These are phyloP conservation scores for Esox lucius DNA, from an alignment of 2,797 vertebrate genomes.

Conservation along the genomic window DNA sequence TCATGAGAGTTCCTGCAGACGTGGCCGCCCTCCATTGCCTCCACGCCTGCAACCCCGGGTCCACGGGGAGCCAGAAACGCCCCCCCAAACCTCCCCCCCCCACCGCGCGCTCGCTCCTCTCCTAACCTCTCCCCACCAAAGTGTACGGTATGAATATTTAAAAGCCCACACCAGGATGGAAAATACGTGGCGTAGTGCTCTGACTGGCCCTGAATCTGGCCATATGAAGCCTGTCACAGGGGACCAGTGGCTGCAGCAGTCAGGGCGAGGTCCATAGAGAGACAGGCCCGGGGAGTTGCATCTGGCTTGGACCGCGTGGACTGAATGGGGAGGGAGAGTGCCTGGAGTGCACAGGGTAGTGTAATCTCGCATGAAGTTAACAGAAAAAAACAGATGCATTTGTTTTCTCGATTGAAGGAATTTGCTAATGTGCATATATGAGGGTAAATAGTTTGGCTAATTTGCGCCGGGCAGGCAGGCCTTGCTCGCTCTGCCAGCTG, in stretches of 20 bases:
- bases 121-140: conserved; percentile 60
- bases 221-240: conserved; percentile 34
- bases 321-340: conserved; percentile 61
- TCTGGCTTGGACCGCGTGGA: conserved; percentile 41
- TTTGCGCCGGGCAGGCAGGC: conserved; percentile 62
- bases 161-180: conserved; percentile 63
- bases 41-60: conserved; percentile 37
- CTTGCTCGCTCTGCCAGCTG: conserved; percentile 54
- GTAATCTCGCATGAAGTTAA: conserved; percentile 66
- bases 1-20: conserved; percentile 66
- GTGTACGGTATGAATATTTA: conserved; percentile 74
- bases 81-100: too few relatives aligned
- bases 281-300: neutral
- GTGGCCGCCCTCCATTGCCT: conserved; percentile 41
- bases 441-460: conserved; percentile 71
- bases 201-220: conserved; percentile 36
- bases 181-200: conserved; percentile 59
- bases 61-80: conserved; percentile 18
- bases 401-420: conserved; percentile 74
- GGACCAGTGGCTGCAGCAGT: neutral
- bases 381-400: conserved; percentile 67
- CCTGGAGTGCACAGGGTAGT: conserved; percentile 69
- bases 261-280: neutral
- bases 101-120: neutral
- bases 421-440: conserved; percentile 68